Evolutionary conservation across 1,140 invertebrate genomes (phyloP).

Genomic region (Zaprionus capensis): DNA sequence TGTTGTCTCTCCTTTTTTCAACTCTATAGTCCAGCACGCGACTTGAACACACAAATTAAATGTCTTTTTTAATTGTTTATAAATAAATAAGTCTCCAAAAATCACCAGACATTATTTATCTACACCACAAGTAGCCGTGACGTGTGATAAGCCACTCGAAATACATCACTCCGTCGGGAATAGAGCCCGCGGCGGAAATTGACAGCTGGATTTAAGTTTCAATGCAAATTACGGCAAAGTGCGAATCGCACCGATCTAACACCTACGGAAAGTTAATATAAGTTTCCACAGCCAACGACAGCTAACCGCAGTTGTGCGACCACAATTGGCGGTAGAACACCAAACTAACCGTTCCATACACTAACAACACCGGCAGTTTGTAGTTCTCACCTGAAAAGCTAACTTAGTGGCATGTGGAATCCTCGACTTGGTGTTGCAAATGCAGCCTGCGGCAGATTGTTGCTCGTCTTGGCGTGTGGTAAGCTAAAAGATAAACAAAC

Average conservation of each 20-base stretch:
- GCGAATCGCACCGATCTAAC: conserved; percentile 6
- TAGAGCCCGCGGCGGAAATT: background rate
- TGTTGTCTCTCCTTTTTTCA: background rate
- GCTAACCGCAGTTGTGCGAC: conserved; percentile 63
- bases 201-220: conserved; percentile 23
- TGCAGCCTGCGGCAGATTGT: background rate
- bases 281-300: conserved; percentile 34
- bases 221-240: background rate
- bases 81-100: background rate
- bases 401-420: conserved; percentile 3
- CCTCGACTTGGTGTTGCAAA: background rate
- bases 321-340: conserved; percentile 60
- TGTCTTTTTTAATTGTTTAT: background rate
- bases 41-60: background rate
- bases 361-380: conserved; percentile 24
- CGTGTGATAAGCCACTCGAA: background rate
- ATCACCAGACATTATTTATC: background rate
- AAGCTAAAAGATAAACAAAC: background rate
- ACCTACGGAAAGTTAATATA: conserved; percentile 52
- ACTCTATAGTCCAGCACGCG: background rate
- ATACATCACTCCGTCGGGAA: background rate
- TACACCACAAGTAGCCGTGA: background rate
- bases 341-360: conserved; percentile 8
- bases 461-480: conserved; percentile 23
- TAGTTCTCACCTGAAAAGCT: background rate